Base-by-base conservation (phyloP, 2,113 vertebrate genomes). In the Eublepharis macularius region DNA sequence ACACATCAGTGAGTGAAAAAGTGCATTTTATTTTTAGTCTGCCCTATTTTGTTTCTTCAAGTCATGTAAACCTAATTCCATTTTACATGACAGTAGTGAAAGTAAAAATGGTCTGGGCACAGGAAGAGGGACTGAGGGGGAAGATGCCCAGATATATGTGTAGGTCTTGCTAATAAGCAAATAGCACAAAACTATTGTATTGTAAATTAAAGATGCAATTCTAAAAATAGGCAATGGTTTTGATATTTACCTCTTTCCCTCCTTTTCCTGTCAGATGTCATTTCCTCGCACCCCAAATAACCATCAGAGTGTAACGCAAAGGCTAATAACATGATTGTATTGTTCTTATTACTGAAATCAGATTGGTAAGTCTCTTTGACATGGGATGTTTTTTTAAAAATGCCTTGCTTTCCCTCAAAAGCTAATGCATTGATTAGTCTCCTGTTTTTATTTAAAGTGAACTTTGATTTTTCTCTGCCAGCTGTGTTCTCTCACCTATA, bases 341-440 rank as follows among this genome's bases (percentile, higher is more conserved):
- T 51, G 83, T 89, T 43, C 32, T 79, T 49, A 51, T 76, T 83
- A 73, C 65, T 80, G 83, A 82, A 90, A 43, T 2, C 80, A 87
- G 49, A 91, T 80, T 68, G 0, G 1, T 49, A 91, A 60, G 29
- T 49, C 51, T 11, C 82, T 81, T 41, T 69, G 49, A 60, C n/a
- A 90, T 75, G 41, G 13, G 76, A n/a, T n/a, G n/a, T n/a, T n/a
- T n/a, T 74, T 89, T 73, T 85, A 85, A 39, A 68, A 36, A 29
- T 75, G 57, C 14, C 86, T 9, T 1, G 45, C n/a, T 7, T 51
- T 69, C 49, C 2, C 6, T 85, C 41, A 80, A 80, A 90, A 57
- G 32, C 69, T 26, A 89, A 83, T 85, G 49, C 47, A 81, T 81
- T 51, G 36, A 21, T 80, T n/a, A 82, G 2, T 84, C n/a, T 87